Evolutionary conservation across 1,140 invertebrate genomes (phyloP), one percentile per base, ranked within the genome.

Genomic region (Myzus persicae): DNA sequence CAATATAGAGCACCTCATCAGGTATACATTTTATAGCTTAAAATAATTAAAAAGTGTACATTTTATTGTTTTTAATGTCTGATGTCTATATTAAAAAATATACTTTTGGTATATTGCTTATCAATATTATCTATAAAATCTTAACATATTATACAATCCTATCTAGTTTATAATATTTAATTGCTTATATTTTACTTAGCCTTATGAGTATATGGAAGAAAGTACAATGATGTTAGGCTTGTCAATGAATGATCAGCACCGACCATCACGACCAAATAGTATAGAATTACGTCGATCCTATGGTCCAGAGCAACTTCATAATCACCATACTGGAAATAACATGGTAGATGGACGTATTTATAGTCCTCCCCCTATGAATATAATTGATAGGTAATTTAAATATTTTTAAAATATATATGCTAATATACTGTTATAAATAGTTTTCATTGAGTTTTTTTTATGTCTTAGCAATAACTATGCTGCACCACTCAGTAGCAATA

Each of bases 271-370:
- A 94, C 97, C 97, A 18, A 97, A 97, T 95, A 97, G 97, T 84
- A 97, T 98, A 93, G 97, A 98, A 94, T 95, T 98, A 54, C 95
- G 96, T 94, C 95, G 97, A 93, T 97, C 96, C 94, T 97, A 97
- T 94, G 96, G 96, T 40, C 81, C 91, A 38, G 91, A 93, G 31
- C 67, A 84, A 51, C 81, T 48, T 26, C 76, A 93, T 84, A 93
- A 84, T 84, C 67, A 94, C 59, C 67, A 94, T 26, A 59, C 90
- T 26, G 92, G 87, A 85, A 93, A 94, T 91, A 90, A 90, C 46
- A 88, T 54, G 38, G 91, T 92, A 87, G 91, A 93, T 88, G 93
- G 93, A 36, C 67, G 81, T 26, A 93, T 93, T 76, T 92, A 92
- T 46, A 93, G 93, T 93, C 91, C 91, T 40, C 91, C 91, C 14